phyloP scores from a whole-genome alignment of 2,113 vertebrate species.

The Brachirus orientalis region DNA sequence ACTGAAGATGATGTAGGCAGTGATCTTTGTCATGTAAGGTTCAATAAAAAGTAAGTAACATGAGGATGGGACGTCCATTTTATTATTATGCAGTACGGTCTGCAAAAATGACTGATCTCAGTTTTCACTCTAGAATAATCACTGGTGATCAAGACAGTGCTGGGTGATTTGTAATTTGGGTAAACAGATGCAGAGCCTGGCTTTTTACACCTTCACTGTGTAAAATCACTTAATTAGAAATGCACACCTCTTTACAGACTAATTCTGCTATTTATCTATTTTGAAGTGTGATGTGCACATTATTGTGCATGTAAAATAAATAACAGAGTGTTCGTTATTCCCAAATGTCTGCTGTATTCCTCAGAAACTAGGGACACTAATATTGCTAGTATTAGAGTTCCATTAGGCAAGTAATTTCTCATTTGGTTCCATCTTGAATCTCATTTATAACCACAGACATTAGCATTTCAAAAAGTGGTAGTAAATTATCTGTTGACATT shows the following conservation, averaged over 20 bases:
- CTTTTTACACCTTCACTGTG: constrained; percentile 64
- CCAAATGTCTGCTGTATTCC: constrained; percentile 6
- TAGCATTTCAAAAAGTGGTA: too few relatives aligned
- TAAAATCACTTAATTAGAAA: constrained; percentile 76
- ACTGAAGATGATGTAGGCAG: constrained; percentile 53
- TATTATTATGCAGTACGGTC: constrained; percentile 1
- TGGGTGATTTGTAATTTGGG: constrained; percentile 64
- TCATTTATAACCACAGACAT: too few relatives aligned
- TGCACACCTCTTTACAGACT: constrained; percentile 47
- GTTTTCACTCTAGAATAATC: constrained; percentile 41
- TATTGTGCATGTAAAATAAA: constrained; percentile 41
- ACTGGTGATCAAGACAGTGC: constrained; percentile 41
- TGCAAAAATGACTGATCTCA: constrained; percentile 21
- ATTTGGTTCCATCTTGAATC: too few relatives aligned
- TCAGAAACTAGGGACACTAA: neutral
- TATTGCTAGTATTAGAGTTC: constrained; percentile 2
- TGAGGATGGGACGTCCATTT: too few relatives aligned
- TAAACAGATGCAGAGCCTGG: constrained; percentile 68
- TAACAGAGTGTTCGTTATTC: constrained; percentile 37
- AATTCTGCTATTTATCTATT: constrained; percentile 63
- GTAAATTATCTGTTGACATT: too few relatives aligned
- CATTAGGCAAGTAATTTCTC: too few relatives aligned
- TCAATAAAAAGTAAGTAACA: constrained; percentile 7
- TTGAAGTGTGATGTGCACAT: constrained; percentile 45
- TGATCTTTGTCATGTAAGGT: constrained; percentile 31